Evolutionary conservation across 2,888 invertebrate species (phyloP).

Genomic region (Synanthedon myopaeformis): DNA sequence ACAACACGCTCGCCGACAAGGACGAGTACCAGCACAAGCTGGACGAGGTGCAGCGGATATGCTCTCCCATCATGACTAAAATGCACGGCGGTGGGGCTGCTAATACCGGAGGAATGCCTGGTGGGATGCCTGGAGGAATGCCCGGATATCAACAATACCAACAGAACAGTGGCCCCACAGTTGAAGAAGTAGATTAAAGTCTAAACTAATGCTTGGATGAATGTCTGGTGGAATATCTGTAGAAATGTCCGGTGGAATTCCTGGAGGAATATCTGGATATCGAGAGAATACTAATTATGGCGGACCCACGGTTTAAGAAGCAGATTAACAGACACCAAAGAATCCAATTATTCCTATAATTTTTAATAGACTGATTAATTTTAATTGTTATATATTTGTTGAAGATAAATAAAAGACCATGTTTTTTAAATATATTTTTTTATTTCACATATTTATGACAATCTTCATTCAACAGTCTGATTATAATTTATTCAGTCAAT

Average conservation of each 20-base stretch:
- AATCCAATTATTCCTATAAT: not conserved
- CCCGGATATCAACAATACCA: conserved; percentile 1
- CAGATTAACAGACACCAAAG: not conserved
- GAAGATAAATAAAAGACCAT: too few species aligned
- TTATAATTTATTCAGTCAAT: too few species aligned
- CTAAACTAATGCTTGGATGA: conserved; percentile 10
- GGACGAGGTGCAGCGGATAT: conserved; percentile 62
- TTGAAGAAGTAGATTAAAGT: conserved; percentile 3
- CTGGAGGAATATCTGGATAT: not conserved
- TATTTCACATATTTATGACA: too few species aligned
- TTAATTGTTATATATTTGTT: too few species aligned
- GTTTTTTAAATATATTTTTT: too few species aligned
- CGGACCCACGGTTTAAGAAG: conserved; percentile 4
- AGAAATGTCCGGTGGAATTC: not conserved
- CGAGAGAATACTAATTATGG: not conserved
- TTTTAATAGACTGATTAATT: too few species aligned
- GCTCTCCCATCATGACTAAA: conserved; percentile 57
- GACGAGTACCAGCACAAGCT: conserved; percentile 67
- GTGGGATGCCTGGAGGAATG: not conserved
- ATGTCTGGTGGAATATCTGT: not conserved
- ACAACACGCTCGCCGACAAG: conserved; percentile 68
- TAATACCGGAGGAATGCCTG: conserved; percentile 58
- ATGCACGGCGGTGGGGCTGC: conserved; percentile 61
- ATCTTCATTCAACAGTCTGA: too few species aligned
- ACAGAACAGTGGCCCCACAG: conserved; percentile 1